Evolutionary conservation across 1,140 invertebrate species (phyloP).

Genomic region (Zaprionus camerounensis): DNA sequence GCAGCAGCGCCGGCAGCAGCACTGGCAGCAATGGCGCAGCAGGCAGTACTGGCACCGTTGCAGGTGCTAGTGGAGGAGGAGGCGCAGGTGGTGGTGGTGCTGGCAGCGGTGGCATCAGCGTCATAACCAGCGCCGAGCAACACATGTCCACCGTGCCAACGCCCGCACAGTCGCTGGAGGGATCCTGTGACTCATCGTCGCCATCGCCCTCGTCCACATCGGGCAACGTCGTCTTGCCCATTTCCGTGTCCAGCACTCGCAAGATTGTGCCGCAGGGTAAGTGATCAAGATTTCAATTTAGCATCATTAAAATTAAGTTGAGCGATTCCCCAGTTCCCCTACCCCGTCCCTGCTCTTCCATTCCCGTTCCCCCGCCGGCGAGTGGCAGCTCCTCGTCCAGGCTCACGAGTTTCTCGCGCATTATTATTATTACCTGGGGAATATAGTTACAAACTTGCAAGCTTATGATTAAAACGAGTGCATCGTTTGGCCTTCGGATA

Average conservation of each 20-base stretch:
- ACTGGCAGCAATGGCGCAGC: slow-evolving; percentile 68
- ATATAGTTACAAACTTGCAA: slow-evolving; percentile 12
- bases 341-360: neutral
- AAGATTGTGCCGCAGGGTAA: slow-evolving; percentile 82
- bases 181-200: slow-evolving; percentile 82
- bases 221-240: slow-evolving; percentile 71
- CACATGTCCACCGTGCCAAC: slow-evolving; percentile 80
- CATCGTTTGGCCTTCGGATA: slow-evolving; percentile 2
- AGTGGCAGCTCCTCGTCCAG: neutral
- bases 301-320: slow-evolving; percentile 16
- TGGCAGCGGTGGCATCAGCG: slow-evolving; percentile 47
- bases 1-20: slow-evolving; percentile 83
- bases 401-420: slow-evolving; percentile 3
- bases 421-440: slow-evolving; percentile 6
- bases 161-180: slow-evolving; percentile 79
- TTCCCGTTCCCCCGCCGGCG: neutral
- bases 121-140: slow-evolving; percentile 72
- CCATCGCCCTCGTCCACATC: slow-evolving; percentile 83
- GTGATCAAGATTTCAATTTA: slow-evolving; percentile 38
- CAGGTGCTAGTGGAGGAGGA: slow-evolving; percentile 28
- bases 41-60: slow-evolving; percentile 72
- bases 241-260: slow-evolving; percentile 79
- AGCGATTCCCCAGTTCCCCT: neutral
- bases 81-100: slow-evolving; percentile 70
- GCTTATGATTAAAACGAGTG: slow-evolving; percentile 10